phyloP scores from a whole-genome alignment of 1,140 invertebrate genomes.

The Psilanteris sp. region DNA sequence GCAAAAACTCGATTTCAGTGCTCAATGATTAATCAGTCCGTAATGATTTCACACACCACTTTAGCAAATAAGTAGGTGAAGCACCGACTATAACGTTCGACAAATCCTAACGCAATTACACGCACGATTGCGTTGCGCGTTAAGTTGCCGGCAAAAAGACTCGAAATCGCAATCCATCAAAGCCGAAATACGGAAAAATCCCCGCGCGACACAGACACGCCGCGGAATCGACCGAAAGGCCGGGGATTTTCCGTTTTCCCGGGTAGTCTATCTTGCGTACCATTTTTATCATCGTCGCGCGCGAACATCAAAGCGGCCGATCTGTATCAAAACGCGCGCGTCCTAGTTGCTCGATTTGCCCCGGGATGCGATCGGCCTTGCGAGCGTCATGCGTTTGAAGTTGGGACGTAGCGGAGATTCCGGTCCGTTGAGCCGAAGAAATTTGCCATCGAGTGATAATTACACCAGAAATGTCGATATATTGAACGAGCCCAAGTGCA shows the following conservation, averaged over 20 bases:
- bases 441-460: conserved; percentile 61
- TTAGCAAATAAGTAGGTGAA: no score
- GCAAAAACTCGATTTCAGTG: no score
- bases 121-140: no score
- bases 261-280: conserved; percentile 51
- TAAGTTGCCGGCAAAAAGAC: no score
- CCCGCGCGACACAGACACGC: conserved; percentile 1
- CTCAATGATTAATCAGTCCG: no score
- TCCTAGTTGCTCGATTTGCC: conserved; percentile 54
- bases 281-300: conserved; percentile 41
- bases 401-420: conserved; percentile 52
- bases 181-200: conserved; percentile 17
- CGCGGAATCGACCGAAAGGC: not conserved
- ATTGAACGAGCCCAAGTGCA: conserved; percentile 47
- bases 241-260: conserved; percentile 43
- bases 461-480: conserved; percentile 57
- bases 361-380: conserved; percentile 30
- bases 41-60: no score
- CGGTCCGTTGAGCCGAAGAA: conserved; percentile 53
- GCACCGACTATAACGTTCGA: no score
- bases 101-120: no score
- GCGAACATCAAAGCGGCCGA: conserved; percentile 50
- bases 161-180: conserved; percentile 38
- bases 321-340: conserved; percentile 40
- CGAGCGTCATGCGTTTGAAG: conserved; percentile 61